Percentiles rank a stretch among this genome's conserved stretches.
These are phyloP conservation scores for Heliconius ethilla DNA, from an alignment of 2,888 invertebrate species.

Conservation along the genomic window DNA sequence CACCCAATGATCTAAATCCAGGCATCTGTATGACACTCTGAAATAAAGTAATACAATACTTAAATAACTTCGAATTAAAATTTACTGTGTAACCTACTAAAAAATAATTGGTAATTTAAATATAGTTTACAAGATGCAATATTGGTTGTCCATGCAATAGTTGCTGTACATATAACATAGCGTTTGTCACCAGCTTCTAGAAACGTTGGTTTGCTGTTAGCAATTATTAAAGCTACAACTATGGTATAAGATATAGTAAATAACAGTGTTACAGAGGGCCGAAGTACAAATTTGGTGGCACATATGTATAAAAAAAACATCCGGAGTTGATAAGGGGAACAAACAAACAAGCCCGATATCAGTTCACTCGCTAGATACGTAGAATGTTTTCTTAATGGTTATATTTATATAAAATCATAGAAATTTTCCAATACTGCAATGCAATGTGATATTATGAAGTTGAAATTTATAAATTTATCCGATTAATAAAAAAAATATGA, in stretches of 20 bases:
- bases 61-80: background rate
- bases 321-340: constrained; percentile 81
- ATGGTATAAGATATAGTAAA: background rate
- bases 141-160: constrained; percentile 29
- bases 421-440: constrained; percentile 8
- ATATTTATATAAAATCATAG: background rate
- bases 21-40: constrained; percentile 96
- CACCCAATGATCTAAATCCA: constrained; percentile 93
- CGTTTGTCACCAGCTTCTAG: constrained; percentile 7
- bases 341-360: constrained; percentile 80
- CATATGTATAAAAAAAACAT: constrained; percentile 81
- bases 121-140: constrained; percentile 28
- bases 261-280: constrained; percentile 67
- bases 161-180: constrained; percentile 18
- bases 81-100: too few species aligned
- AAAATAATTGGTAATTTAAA: too few species aligned
- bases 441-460: background rate
- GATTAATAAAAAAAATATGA: background rate
- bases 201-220: background rate
- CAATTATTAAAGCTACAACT: background rate
- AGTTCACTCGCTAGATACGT: constrained; percentile 77
- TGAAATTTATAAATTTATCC: background rate
- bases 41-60: constrained; percentile 51
- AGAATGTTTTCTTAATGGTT: constrained; percentile 69
- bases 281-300: constrained; percentile 75